Evolutionary conservation across 2,888 invertebrate genomes (phyloP), one percentile per base, ranked within the genome.

Genomic region (Aplocera efformata): DNA sequence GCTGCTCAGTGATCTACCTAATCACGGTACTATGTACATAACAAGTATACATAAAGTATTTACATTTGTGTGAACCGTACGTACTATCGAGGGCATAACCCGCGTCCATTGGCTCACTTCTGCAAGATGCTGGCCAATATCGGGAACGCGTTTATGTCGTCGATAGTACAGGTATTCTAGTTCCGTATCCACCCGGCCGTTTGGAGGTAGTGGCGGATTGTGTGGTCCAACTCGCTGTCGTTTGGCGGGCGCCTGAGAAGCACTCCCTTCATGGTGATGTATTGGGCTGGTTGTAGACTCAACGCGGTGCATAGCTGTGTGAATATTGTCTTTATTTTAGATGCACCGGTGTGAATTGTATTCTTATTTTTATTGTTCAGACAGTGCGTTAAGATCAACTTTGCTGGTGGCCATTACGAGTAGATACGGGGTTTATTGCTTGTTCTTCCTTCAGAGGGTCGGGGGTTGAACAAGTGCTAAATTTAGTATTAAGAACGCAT

Each of bases 201-300:
- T 54, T 73, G 77, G 25, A 88, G 67, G 64, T 88, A 88, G 40
- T 80, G 81, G 0, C 72, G 50, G 23, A 88, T 67, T 30, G 81
- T 64, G 35, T 64, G 52, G 61, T 85, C 86, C 1, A 77, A 41
- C 34, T 85, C 85, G 42, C 58, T 57, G 60, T 83, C 79, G 27
- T 72, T 65, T 1, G 71, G 57, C 4, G 88, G 79, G 48, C 93
- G 93, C 70, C 94, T 91, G 42, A 98, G 90, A 50, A 97, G 90
- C 58, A 96, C 91, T 7, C 96, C 94, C 83, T 98, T 98, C 77
- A 97, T 90, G 2, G 96, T 95, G 60, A 96, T 92, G 88, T 97
- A 98, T 77, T 95, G 95, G 42, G 95, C 93, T 50, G 97, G 95
- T 58, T 94, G 92, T 70, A 97, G 88, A 71, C 95, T 94, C 67